Percentiles rank a stretch among this genome's conserved stretches.
Conservation (phyloP, 2,888 invertebrate genomes). For the Philereme transversata region DNA sequence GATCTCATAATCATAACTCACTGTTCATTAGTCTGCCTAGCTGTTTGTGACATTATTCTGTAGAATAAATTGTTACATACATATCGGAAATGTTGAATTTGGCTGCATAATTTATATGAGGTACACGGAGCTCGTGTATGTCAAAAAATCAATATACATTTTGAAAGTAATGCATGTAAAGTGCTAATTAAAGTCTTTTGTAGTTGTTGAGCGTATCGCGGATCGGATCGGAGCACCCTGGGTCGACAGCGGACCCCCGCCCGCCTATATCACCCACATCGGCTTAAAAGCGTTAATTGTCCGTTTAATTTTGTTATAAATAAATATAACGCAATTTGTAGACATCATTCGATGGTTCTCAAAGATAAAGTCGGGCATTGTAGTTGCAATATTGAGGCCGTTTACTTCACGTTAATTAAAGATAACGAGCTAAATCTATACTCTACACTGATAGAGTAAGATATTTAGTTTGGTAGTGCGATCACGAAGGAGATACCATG, state of each 20-base stretch:
- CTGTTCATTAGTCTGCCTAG: background rate
- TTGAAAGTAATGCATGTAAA: conserved; percentile 3
- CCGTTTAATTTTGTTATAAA: conserved; percentile 66
- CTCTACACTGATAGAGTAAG: conserved; percentile 36
- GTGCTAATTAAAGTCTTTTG: conserved; percentile 1
- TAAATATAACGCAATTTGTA: conserved; percentile 70
- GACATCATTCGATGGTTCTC: conserved; percentile 61
- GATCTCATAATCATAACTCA: conserved; percentile 2
- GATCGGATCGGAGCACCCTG: conserved; percentile 3
- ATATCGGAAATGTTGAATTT: background rate
- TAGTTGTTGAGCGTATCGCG: background rate
- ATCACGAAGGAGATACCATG: conserved; percentile 29
- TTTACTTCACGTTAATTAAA: conserved; percentile 70
- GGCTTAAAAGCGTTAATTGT: conserved; percentile 58
- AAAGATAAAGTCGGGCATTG: conserved; percentile 64
- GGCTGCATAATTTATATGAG: too few relatives aligned
- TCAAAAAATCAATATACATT: background rate
- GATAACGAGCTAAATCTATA: conserved; percentile 59
- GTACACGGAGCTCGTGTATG: background rate
- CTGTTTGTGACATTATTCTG: background rate
- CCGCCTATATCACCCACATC: conserved; percentile 43
- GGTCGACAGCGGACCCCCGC: conserved; percentile 8
- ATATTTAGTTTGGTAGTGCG: conserved; percentile 34
- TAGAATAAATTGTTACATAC: background rate
- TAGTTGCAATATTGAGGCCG: conserved; percentile 64